These are phyloP conservation scores for Cinara cedri DNA, from an alignment of 2,888 invertebrate genomes.

Conservation along the genomic window DNA sequence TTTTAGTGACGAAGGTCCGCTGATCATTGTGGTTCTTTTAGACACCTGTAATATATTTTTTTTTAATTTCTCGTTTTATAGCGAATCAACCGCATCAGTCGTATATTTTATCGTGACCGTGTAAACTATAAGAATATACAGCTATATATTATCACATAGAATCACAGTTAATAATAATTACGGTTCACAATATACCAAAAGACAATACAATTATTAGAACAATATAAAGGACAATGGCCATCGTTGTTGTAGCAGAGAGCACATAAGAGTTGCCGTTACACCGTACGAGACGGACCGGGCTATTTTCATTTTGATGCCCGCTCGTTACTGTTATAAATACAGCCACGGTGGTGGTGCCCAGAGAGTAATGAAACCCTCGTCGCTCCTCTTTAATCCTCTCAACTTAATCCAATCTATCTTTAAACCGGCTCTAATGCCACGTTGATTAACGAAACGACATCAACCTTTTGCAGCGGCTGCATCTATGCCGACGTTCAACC, in stretches of 20 bases:
- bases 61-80: no score
- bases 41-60: no score
- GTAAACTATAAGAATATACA: no score
- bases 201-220: no score
- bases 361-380: conserved; percentile 47
- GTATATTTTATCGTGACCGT: no score
- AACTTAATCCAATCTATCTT: conserved; percentile 47
- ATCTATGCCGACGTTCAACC: neutral
- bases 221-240: no score
- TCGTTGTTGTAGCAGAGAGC: neutral
- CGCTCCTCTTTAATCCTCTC: conserved; percentile 34
- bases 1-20: no score
- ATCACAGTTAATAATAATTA: no score
- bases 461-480: neutral
- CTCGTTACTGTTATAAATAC: conserved; percentile 27
- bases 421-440: conserved; percentile 41
- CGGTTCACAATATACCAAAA: no score
- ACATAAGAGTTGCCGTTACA: neutral
- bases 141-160: no score
- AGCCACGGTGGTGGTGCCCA: neutral
- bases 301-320: conserved; percentile 39
- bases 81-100: no score
- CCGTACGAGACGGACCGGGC: conserved; percentile 6
- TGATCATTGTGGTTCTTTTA: no score
- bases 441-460: conserved; percentile 35